A percentile compares a stretch with the other conserved stretches of the same genome.
These are phyloP conservation scores for Mythimna lalbum DNA, from an alignment of 2,888 invertebrate genomes.

Conservation along the genomic window DNA sequence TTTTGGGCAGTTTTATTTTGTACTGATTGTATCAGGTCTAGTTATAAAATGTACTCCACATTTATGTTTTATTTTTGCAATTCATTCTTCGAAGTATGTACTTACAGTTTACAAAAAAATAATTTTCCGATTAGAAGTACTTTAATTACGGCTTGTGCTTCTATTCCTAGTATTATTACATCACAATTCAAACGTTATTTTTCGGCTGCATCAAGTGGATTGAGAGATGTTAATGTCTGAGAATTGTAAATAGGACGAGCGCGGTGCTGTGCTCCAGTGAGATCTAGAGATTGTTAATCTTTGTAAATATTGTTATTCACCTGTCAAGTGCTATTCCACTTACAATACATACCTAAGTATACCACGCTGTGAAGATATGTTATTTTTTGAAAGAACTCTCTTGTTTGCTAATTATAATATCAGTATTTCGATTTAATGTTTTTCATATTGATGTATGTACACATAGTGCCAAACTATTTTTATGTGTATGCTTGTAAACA, in stretches of 20 bases:
- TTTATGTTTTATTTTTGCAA: slow-evolving; percentile 5
- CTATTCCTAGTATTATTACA: slow-evolving; percentile 57
- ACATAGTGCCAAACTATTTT: slow-evolving; percentile 87
- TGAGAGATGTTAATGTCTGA: slow-evolving; percentile 59
- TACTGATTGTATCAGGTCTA: slow-evolving; percentile 21
- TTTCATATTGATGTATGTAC: slow-evolving; percentile 73
- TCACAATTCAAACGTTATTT: slow-evolving; percentile 43
- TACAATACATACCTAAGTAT: slow-evolving; percentile 71
- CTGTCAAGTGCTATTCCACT: slow-evolving; percentile 82
- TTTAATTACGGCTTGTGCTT: slow-evolving; percentile 42
- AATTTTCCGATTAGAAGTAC: slow-evolving; percentile 27
- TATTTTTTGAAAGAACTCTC: slow-evolving; percentile 78
- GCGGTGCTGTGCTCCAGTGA: slow-evolving; percentile 68
- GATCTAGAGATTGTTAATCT: slow-evolving; percentile 81
- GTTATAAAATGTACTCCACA: background rate
- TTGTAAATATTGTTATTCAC: slow-evolving; percentile 87
- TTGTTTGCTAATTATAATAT: slow-evolving; percentile 77
- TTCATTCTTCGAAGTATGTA: slow-evolving; percentile 27
- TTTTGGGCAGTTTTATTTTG: slow-evolving; percentile 20
- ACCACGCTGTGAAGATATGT: slow-evolving; percentile 79
- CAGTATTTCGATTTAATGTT: slow-evolving; percentile 74
- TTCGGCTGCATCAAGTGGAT: slow-evolving; percentile 50
- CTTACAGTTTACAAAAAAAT: slow-evolving; percentile 34
- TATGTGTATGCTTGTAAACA: slow-evolving; percentile 75
- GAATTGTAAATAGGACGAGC: slow-evolving; percentile 63